Conservation (phyloP, 2,113 vertebrate species). For the Platysternon megacephalum region DNA sequence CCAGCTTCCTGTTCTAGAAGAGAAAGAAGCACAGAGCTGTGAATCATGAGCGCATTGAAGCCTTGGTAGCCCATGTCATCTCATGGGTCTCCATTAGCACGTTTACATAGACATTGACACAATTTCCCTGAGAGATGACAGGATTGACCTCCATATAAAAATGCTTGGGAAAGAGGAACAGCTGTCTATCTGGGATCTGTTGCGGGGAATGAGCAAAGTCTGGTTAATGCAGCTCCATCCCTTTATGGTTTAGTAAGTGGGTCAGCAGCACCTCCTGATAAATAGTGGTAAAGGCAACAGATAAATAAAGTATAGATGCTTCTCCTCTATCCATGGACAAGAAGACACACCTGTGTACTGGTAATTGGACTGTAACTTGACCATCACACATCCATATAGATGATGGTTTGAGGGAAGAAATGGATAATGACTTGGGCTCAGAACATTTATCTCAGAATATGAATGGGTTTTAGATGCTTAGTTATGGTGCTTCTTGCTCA, state of each 20-base stretch:
- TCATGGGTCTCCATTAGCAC: not conserved
- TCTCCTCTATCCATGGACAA: not conserved
- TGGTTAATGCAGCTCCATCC: not conserved
- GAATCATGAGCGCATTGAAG: not conserved
- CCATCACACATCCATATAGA: not conserved
- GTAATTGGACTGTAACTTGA: not conserved
- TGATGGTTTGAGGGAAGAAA: not conserved
- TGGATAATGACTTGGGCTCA: not conserved
- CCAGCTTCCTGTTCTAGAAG: not conserved
- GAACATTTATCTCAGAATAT: not conserved
- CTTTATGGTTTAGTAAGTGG: not conserved
- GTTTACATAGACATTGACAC: not conserved
- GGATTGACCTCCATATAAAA: not conserved
- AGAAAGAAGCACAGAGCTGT: not conserved
- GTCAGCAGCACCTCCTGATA: not conserved
- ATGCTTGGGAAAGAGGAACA: not conserved
- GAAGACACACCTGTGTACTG: not conserved
- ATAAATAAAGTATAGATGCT: not conserved
- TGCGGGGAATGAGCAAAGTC: not conserved
- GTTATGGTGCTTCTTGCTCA: not conserved
- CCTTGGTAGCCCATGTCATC: not conserved
- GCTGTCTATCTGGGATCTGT: not conserved
- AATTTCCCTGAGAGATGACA: not conserved
- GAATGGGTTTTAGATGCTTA: not conserved
- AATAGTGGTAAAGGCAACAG: accelerated